Percentiles rank a stretch among this genome's conserved stretches.
These are phyloP conservation scores for Argyrosomus regius DNA, from an alignment of 2,797 vertebrate genomes.

Conservation along the genomic window DNA sequence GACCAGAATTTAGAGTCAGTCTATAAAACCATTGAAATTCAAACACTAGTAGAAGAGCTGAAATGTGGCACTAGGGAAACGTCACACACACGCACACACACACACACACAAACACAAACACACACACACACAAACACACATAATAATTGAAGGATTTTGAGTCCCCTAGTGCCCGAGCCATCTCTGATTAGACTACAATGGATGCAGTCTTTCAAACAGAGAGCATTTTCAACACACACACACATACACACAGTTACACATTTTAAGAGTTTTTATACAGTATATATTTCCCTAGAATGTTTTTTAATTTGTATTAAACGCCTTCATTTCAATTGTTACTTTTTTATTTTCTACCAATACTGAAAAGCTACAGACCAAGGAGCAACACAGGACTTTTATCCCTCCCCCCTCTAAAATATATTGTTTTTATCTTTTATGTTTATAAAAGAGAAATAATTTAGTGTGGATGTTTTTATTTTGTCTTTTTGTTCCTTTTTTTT, in stretches of 20 bases:
- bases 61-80: constrained; percentile 75
- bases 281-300: constrained; percentile 88
- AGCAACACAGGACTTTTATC: constrained; percentile 91
- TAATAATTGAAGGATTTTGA: constrained; percentile 76
- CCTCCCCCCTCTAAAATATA: constrained; percentile 84
- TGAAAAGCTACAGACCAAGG: constrained; percentile 96
- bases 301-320: constrained; percentile 86
- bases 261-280: constrained; percentile 88
- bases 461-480: constrained; percentile 86
- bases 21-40: constrained; percentile 70
- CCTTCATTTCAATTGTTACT: constrained; percentile 84
- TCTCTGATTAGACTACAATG: constrained; percentile 76
- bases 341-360: constrained; percentile 86
- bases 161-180: constrained; percentile 74
- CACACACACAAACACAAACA: constrained; percentile 42
- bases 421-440: constrained; percentile 87
- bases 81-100: constrained; percentile 2
- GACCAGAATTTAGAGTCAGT: constrained; percentile 75
- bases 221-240: constrained; percentile 75
- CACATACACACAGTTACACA: constrained; percentile 75
- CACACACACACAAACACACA: constrained; percentile 40
- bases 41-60: constrained; percentile 68
- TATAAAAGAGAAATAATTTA: constrained; percentile 87
- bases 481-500: constrained; percentile 75
- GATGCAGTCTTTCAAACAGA: constrained; percentile 73